Evolutionary conservation across 35 echinoderm and acorn worm genomes (phyloP).

Genomic region (Amphiura filiformis): DNA sequence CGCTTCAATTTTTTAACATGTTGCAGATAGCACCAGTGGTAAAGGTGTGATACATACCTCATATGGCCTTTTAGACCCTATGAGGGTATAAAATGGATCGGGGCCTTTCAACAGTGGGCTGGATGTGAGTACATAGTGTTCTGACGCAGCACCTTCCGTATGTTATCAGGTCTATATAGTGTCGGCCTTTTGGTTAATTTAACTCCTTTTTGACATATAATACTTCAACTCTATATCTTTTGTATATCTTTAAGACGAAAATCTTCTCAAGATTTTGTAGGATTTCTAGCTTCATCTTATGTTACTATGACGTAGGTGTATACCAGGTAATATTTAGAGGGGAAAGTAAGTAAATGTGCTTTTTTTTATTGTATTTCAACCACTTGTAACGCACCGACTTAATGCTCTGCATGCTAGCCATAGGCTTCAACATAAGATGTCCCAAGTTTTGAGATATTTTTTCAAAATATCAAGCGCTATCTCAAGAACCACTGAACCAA

Average conservation of each 20-base stretch:
- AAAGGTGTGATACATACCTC: neutral
- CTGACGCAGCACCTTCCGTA: neutral
- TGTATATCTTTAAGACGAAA: neutral
- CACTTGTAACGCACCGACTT: no score
- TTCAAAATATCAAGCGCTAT: no score
- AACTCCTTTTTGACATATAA: neutral
- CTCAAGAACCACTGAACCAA: no score
- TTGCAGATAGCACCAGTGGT: neutral
- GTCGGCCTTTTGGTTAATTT: neutral
- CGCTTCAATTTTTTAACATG: neutral
- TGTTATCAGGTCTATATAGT: neutral
- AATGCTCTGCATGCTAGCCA: no score
- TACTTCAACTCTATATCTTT: neutral
- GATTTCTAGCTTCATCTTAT: no score
- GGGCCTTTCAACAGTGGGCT: neutral
- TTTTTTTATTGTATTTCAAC: no score
- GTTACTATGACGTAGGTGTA: no score
- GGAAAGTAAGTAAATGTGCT: no score
- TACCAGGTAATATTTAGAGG: no score
- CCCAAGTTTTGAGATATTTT: no score
- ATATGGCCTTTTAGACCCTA: neutral
- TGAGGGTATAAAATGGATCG: constrained; percentile 2
- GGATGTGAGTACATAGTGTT: neutral
- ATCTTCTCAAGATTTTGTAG: neutral
- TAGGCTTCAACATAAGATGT: no score